Base-by-base conservation (phyloP, 2,888 invertebrate genomes). In the Ferdinandea cuprea region DNA sequence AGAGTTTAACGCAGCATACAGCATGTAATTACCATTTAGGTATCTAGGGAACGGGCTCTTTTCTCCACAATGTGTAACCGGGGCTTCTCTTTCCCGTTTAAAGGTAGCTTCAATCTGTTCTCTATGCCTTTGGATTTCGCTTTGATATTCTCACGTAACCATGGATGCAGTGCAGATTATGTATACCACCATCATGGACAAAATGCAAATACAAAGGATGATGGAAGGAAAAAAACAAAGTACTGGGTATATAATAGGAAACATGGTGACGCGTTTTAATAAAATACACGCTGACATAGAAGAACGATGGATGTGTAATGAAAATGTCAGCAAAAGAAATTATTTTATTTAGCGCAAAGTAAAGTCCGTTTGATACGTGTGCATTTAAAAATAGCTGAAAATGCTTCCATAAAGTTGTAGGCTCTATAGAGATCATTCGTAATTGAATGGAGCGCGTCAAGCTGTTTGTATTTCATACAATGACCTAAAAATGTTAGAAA, bases 111-210 rank as follows among this genome's bases (percentile, higher is more conserved):
- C 5, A 35, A 11, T 50, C 28, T 35, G 19, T 13, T 40, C 8
- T 13, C 19, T 19, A 48, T 44, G 63, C 56, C 71, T 63, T 63
- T 13, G 37, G 35, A 58, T 63, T 76, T 40, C 76, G 35, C 46
- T 81, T 76, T 71, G 80, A 81, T 76, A 65, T 63, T 65, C n/a
- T n/a, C 63, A 58, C 63, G 69, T 80, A 76, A 63, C 80, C 80
- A 76, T 76, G 76, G 65, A 65, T 65, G 76, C 59, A 54, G 44
- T 65, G 76, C 59, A 54, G 44, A 71, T 40, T 76, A 59, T 59
- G 17, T 35, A 5, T 25, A 25, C 25, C 25, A 50, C 1, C 52
- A 61, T 74, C 42, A 74, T 73, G 54, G 19, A 68, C 48, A 48
- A 50, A 74, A 65, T 69, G 76, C 44, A 71, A 76, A 81, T 54